These are phyloP conservation scores for Molothrus aeneus DNA, from an alignment of 2,797 vertebrate species.

Conservation along the genomic window DNA sequence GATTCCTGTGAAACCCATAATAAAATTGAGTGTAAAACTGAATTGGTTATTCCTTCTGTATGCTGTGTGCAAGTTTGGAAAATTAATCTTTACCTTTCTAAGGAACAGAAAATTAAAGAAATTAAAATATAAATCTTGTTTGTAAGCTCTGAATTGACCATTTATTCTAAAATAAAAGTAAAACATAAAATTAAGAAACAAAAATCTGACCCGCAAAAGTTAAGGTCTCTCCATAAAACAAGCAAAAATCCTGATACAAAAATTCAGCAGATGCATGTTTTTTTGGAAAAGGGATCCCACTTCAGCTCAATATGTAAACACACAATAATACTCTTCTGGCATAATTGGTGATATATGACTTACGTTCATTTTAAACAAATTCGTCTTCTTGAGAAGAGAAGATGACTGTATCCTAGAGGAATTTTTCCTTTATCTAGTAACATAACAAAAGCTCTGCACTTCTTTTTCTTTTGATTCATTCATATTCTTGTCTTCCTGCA, in stretches of 20 bases:
- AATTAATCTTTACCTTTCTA: constrained; percentile 28
- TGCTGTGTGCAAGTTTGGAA: constrained; percentile 15
- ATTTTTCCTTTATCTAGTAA: not conserved
- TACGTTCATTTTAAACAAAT: not conserved
- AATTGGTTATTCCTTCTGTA: constrained; percentile 7
- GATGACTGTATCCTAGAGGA: not conserved
- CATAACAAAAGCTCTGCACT: constrained; percentile 22
- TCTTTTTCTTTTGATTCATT: constrained; percentile 47
- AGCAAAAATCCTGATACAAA: not conserved
- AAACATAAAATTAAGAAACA: not conserved
- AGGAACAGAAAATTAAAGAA: constrained; percentile 35
- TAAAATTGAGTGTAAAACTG: constrained; percentile 34
- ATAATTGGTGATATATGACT: not conserved
- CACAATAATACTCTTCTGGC: not conserved
- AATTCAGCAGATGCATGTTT: not conserved
- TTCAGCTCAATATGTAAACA: not conserved
- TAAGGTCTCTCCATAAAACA: not conserved
- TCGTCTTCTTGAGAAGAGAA: not conserved
- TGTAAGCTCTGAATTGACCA: not conserved
- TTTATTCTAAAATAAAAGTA: not conserved
- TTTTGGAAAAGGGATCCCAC: not conserved
- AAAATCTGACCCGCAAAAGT: not conserved
- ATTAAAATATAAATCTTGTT: constrained; percentile 20
- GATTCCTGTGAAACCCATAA: constrained; percentile 41
- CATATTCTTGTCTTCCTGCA: constrained; percentile 21